Conservation (phyloP, 1,140 invertebrate genomes). For the Drosophila aff. region DNA sequence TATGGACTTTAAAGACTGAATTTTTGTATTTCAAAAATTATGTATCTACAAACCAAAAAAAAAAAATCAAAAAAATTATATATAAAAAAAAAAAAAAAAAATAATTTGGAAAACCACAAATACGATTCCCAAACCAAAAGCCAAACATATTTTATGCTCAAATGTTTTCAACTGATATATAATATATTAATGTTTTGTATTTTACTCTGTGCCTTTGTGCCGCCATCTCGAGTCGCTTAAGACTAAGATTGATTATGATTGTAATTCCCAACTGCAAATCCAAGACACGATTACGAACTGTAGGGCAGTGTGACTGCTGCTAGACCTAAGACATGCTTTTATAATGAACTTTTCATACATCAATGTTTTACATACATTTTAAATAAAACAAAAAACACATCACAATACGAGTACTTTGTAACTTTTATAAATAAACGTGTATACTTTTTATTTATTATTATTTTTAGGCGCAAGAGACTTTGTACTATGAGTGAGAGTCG, state of each 20-base stretch:
- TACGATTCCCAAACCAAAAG: constrained; percentile 72
- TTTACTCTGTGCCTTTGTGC: constrained; percentile 30
- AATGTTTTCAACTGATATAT: constrained; percentile 50
- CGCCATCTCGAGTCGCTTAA: constrained; percentile 33
- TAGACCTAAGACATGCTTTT: constrained; percentile 62
- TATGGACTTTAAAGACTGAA: constrained; percentile 71
- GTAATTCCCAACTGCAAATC: constrained; percentile 31
- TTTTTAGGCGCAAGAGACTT: constrained; percentile 66
- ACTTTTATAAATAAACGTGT: constrained; percentile 56
- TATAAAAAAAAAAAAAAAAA: background rate
- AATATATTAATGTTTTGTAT: constrained; percentile 37
- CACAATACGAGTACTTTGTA: constrained; percentile 9
- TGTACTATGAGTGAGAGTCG: constrained; percentile 57
- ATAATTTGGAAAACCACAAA: constrained; percentile 25
- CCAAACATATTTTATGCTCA: constrained; percentile 53
- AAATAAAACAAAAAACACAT: constrained; percentile 74
- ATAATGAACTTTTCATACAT: constrained; percentile 42
- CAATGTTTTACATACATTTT: constrained; percentile 56
- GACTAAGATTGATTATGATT: constrained; percentile 23
- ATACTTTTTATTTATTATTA: constrained; percentile 39
- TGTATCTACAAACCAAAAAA: constrained; percentile 48
- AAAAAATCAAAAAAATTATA: constrained; percentile 8
- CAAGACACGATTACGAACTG: constrained; percentile 52
- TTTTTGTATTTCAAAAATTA: constrained; percentile 58
- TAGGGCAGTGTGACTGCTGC: constrained; percentile 68